Base-by-base conservation (phyloP, 2,888 invertebrate species). In the Pandemis cinnamomeana region DNA sequence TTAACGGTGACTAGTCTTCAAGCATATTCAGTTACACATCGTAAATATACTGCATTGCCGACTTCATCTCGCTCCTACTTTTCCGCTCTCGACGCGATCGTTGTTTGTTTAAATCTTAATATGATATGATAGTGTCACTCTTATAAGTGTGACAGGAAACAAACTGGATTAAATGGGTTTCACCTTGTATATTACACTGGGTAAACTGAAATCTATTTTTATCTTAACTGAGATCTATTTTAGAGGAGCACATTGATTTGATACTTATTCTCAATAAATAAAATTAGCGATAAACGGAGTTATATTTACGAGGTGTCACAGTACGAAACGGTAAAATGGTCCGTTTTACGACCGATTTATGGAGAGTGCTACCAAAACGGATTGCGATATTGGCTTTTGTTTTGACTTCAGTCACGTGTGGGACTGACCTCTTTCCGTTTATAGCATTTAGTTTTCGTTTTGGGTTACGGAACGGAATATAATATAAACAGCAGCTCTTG, bases 381-480 rank as follows among this genome's bases (percentile, higher is more conserved):
- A 87, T 87, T 82, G 85, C 78, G 80, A 81, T 87, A 84, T 85
- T 85, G 87, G 85, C 82, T 78, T 66, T 84, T 92, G 92, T 92
- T 92, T 89, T 89, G 86, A 81, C 85, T 92, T 87, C 80, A 84
- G 90, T 89, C 92, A 92, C 91, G 91, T 85, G 83, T 87, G 79
- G 75, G 74, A 69, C 72, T 74, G 72, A 76, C 75, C 78, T 78
- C 75, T 81, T 82, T 82, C 80, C 80, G 80, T 81, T 80, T 82
- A 75, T 75, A 76, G 72, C 76, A 73, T 68, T 77, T 68, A 36
- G 44, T 67, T 71, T 76, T 77, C 75, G 77, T 60, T 72, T 70
- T 67, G 67, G 7, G 46, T 64, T 66, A 42, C 44, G 51, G 58
- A 67, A 36, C 27, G 27, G 27, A 36, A 20, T 66, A 62, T 67